Evolutionary conservation across 2,797 vertebrate genomes (phyloP).

Genomic region (Bradypus variegatus): DNA sequence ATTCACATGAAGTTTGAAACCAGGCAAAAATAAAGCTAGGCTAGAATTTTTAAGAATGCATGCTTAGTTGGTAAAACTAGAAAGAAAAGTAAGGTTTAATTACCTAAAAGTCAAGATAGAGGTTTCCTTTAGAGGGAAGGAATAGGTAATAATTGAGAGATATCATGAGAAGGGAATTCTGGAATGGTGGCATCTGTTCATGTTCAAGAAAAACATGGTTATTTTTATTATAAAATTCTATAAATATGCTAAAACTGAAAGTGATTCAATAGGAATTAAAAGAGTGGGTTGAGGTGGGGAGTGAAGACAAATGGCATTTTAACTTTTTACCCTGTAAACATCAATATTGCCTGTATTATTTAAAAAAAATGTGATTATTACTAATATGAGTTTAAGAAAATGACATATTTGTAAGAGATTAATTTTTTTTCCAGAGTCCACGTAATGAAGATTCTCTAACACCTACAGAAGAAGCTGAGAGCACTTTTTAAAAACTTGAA

Average conservation of each 20-base stretch:
- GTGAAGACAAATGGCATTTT: neutral
- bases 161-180: neutral
- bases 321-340: neutral
- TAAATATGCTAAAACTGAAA: neutral
- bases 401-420: constrained; percentile 3
- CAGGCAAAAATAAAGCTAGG: neutral
- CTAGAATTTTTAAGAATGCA: neutral
- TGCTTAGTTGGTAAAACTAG: neutral
- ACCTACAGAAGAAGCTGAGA: neutral
- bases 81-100: neutral
- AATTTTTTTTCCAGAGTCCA: constrained; percentile 25
- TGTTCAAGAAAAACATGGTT: neutral
- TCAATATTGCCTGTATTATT: neutral
- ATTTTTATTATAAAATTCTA: neutral
- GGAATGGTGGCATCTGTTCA: neutral
- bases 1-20: constrained; percentile 2
- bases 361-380: neutral
- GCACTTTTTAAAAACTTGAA: neutral
- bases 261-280: neutral
- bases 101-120: neutral
- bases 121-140: neutral
- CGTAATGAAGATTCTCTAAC: rapidly evolving
- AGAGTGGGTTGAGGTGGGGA: neutral
- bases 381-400: neutral
- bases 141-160: neutral